Evolutionary conservation across 2,113 vertebrate species (phyloP).

Genomic region (Brachionichthys hirsutus): DNA sequence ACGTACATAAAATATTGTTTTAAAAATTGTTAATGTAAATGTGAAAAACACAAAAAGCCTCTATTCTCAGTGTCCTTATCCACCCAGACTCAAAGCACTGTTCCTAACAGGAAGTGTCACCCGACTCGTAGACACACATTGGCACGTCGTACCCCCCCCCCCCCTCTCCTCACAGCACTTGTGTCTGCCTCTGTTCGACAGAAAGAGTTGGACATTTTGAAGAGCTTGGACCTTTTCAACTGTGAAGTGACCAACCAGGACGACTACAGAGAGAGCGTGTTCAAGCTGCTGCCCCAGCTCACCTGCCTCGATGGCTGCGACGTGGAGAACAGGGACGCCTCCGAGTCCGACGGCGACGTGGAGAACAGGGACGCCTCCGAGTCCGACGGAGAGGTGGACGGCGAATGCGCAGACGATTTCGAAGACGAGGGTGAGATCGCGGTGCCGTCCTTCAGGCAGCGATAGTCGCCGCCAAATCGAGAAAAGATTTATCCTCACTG

Average conservation of each 20-base stretch:
- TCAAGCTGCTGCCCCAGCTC: slow-evolving; percentile 88
- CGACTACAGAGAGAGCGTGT: slow-evolving; percentile 91
- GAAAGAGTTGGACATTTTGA: slow-evolving; percentile 91
- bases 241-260: slow-evolving; percentile 92
- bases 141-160: slow-evolving; percentile 28
- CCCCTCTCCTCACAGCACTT: not conserved
- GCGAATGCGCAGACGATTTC: slow-evolving; percentile 83
- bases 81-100: too few relatives aligned
- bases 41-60: too few relatives aligned
- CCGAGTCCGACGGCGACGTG: slow-evolving; percentile 87
- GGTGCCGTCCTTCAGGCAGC: not conserved
- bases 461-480: too few relatives aligned
- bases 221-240: slow-evolving; percentile 93
- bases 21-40: too few relatives aligned
- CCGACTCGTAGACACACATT: too few relatives aligned
- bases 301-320: slow-evolving; percentile 92
- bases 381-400: slow-evolving; percentile 88
- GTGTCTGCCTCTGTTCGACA: slow-evolving; percentile 42
- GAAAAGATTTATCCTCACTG: too few relatives aligned
- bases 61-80: too few relatives aligned
- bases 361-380: slow-evolving; percentile 88
- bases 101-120: too few relatives aligned
- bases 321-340: slow-evolving; percentile 84
- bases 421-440: slow-evolving; percentile 83
- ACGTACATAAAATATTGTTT: too few relatives aligned